Evolutionary conservation across 2,797 vertebrate genomes (phyloP).

Genomic region (Tenualosa ilisha): DNA sequence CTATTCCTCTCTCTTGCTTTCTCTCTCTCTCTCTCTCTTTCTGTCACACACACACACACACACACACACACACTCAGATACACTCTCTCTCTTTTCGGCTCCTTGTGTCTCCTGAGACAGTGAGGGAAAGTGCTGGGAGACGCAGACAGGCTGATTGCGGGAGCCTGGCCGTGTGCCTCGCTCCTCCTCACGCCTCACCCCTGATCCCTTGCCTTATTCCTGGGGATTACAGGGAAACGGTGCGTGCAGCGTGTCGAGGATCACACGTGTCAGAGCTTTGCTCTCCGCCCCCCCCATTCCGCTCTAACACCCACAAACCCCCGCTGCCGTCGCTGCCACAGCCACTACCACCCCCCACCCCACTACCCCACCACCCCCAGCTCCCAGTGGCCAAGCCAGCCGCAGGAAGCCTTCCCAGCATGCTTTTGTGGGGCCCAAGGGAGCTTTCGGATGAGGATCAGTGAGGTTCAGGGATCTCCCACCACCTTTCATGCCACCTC

Average conservation of each 20-base stretch:
- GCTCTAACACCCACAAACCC: neutral
- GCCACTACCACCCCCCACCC: neutral
- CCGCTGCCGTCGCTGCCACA: neutral
- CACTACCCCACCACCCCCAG: neutral
- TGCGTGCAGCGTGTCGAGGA: conserved; percentile 2
- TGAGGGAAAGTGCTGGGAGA: neutral
- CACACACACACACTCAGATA: neutral
- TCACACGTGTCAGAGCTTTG: conserved; percentile 14
- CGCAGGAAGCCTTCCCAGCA: neutral
- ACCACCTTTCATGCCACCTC: neutral
- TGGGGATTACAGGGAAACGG: neutral
- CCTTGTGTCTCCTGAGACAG: neutral
- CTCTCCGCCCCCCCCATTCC: neutral
- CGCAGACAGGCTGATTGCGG: neutral
- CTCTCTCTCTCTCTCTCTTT: neutral
- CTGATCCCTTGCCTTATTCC: conserved; percentile 12
- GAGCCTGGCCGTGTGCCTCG: neutral
- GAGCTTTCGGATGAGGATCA: neutral
- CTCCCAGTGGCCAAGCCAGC: neutral
- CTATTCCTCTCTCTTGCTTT: neutral
- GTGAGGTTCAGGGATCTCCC: neutral
- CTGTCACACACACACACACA: neutral
- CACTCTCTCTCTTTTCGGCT: neutral
- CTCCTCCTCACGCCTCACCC: neutral
- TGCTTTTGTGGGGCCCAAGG: neutral